These are phyloP conservation scores for Coelopa pilipes DNA, from an alignment of 2,888 invertebrate genomes.

Conservation along the genomic window DNA sequence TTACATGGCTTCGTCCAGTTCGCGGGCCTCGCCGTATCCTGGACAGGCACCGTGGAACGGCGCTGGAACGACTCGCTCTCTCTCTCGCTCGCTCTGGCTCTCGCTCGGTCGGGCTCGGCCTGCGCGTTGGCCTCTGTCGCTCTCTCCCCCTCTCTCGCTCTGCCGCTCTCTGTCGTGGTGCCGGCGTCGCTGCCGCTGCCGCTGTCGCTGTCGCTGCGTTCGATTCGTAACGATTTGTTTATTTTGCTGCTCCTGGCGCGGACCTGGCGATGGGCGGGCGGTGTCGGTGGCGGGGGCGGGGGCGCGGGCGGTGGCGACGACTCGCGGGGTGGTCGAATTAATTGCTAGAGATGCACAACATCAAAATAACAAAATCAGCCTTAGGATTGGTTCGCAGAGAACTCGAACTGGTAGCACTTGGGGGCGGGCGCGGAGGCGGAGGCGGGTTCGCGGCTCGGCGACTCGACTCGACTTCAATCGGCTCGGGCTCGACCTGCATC, in stretches of 20 bases:
- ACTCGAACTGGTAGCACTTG: background rate
- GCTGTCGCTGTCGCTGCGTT: background rate
- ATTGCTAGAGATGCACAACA: conserved; percentile 62
- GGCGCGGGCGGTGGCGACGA: too few relatives aligned
- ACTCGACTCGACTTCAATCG: too few relatives aligned
- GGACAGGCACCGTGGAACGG: conserved; percentile 22
- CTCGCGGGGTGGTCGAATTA: background rate
- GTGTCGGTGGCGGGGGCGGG: too few relatives aligned
- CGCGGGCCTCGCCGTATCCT: background rate
- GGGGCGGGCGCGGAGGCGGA: background rate
- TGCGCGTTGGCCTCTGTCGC: background rate
- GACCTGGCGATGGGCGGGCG: too few relatives aligned
- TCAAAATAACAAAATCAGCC: conserved; percentile 66
- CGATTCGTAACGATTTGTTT: conserved; percentile 35
- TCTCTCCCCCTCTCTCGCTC: background rate
- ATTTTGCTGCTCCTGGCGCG: conserved; percentile 4
- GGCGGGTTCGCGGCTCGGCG: too few relatives aligned
- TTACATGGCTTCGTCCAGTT: conserved; percentile 27
- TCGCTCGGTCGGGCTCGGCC: background rate
- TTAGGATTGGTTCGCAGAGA: conserved; percentile 48
- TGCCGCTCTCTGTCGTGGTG: background rate
- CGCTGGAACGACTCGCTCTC: background rate
- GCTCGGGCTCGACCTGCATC: too few relatives aligned
- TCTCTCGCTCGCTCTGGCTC: background rate
- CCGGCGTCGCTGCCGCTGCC: background rate